A percentile compares a stretch with the other conserved stretches of the same genome.
Evolutionary conservation across 92 coral and sea anemone genomes (phyloP).

Genomic region (Chrysogorgia sp.): DNA sequence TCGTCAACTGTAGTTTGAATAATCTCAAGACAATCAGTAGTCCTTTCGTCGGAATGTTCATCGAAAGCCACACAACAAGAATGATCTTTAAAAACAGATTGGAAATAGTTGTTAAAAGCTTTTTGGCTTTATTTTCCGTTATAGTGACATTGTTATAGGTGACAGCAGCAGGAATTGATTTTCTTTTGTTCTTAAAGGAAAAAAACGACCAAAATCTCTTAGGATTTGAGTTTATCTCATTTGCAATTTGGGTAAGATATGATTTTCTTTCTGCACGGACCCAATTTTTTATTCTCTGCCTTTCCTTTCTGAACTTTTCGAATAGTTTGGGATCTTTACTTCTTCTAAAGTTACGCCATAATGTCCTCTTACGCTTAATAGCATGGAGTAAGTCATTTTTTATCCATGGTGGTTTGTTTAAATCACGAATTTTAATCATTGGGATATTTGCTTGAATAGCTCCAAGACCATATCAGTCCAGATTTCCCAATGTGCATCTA

Average conservation of each 20-base stretch:
- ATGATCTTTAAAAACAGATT: constrained; percentile 62
- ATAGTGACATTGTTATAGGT: constrained; percentile 27
- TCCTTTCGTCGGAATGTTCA: constrained; percentile 22
- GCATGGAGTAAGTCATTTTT: constrained; percentile 53
- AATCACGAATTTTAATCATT: neutral
- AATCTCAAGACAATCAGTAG: constrained; percentile 31
- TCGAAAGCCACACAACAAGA: constrained; percentile 37
- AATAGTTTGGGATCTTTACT: constrained; percentile 23
- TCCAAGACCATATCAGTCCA: too few species aligned
- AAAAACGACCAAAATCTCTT: constrained; percentile 63
- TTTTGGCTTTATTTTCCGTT: constrained; percentile 48
- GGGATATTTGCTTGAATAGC: too few species aligned
- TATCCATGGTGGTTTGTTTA: constrained; percentile 54
- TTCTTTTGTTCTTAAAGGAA: constrained; percentile 50
- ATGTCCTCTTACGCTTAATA: constrained; percentile 52
- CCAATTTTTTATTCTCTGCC: constrained; percentile 58
- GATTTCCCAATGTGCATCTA: too few species aligned
- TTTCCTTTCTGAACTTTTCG: constrained; percentile 54
- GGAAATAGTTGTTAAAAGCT: constrained; percentile 58
- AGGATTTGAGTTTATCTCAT: constrained; percentile 51
- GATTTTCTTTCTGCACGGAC: constrained; percentile 54
- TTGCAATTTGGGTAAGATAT: constrained; percentile 47
- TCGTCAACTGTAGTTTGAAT: constrained; percentile 57
- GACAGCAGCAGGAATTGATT: constrained; percentile 59
- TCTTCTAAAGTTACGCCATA: constrained; percentile 44